A percentile compares a stretch with the other conserved stretches of the same genome.
These are phyloP conservation scores for Agonopterix subpropinquella DNA, from an alignment of 2,888 invertebrate genomes.

Conservation along the genomic window DNA sequence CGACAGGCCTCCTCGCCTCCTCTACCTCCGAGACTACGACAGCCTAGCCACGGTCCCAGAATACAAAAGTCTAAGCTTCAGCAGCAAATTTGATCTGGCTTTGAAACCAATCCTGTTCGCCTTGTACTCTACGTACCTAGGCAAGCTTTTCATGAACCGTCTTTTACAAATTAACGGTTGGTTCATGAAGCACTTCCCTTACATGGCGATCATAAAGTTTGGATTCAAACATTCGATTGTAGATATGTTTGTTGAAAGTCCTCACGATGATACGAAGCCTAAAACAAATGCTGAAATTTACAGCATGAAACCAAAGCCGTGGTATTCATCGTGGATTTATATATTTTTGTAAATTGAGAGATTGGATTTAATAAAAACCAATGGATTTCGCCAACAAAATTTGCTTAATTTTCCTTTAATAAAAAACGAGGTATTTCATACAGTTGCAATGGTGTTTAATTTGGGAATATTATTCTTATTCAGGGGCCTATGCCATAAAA, in stretches of 20 bases:
- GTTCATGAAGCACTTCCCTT: constrained; percentile 80
- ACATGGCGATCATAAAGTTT: constrained; percentile 79
- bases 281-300: constrained; percentile 47
- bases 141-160: constrained; percentile 20
- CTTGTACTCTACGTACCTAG: constrained; percentile 61
- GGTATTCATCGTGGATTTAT: constrained; percentile 33
- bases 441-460: no score
- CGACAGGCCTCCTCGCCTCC: constrained; percentile 27
- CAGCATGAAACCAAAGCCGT: constrained; percentile 16
- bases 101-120: constrained; percentile 21
- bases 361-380: no score
- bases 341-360: constrained; percentile 30
- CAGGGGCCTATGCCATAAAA: no score
- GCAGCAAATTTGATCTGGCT: constrained; percentile 39
- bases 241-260: constrained; percentile 68
- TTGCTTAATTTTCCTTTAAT: no score
- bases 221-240: constrained; percentile 78
- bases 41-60: constrained; percentile 51
- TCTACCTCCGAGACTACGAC: constrained; percentile 57
- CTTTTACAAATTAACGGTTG: no score
- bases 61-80: constrained; percentile 51
- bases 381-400: no score
- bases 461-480: no score
- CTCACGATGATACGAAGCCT: constrained; percentile 40
- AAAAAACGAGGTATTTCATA: no score